phyloP scores from a whole-genome alignment of 2,113 vertebrate genomes.

The Chrysemys picta region DNA sequence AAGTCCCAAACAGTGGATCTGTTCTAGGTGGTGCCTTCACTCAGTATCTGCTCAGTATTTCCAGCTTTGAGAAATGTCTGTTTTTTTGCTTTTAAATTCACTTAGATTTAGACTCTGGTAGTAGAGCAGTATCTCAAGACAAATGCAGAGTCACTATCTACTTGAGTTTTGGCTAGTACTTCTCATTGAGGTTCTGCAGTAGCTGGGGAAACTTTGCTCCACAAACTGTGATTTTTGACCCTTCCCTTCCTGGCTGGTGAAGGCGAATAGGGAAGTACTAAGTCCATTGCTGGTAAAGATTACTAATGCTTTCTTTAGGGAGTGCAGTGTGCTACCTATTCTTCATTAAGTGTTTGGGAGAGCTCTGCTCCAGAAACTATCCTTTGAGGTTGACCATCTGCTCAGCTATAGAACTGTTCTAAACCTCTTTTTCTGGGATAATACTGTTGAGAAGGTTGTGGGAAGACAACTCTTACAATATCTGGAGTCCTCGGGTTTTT shows the following conservation, averaged over 20 bases:
- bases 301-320: neutral
- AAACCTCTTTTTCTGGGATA: conserved; percentile 4
- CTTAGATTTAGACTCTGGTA: neutral
- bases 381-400: conserved; percentile 49
- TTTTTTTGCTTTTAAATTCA: neutral
- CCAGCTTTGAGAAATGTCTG: conserved; percentile 34
- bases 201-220: conserved; percentile 6
- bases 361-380: conserved; percentile 4
- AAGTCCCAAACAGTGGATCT: neutral
- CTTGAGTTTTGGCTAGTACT: neutral
- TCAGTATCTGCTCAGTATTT: conserved; percentile 39
- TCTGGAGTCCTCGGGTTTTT: neutral
- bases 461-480: neutral
- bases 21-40: neutral
- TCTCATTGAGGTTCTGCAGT: neutral
- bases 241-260: neutral
- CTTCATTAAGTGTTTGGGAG: neutral
- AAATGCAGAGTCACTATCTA: neutral
- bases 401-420: conserved; percentile 28
- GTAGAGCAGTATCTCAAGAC: conserved; percentile 15
- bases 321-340: neutral
- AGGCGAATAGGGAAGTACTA: neutral
- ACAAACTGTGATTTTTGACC: neutral
- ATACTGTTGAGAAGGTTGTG: conserved; percentile 24
- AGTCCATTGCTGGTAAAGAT: neutral